Evolutionary conservation across 2,113 vertebrate species (phyloP).

Genomic region (Vimba vimba): DNA sequence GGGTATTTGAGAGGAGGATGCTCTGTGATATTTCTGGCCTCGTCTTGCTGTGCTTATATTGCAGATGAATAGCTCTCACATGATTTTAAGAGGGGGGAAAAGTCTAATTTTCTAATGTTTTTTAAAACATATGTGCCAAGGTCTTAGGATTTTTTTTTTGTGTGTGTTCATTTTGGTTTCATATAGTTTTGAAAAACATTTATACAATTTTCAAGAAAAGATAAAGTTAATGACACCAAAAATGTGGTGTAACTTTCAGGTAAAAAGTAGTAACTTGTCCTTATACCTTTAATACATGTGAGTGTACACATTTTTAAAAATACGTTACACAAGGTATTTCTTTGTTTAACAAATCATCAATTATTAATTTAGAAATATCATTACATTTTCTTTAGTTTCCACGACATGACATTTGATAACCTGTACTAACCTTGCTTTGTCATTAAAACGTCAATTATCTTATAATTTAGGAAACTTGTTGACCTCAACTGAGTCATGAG

Average conservation of each 20-base stretch:
- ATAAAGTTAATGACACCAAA: background rate
- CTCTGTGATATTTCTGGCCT: slow-evolving; percentile 55
- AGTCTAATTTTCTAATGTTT: background rate
- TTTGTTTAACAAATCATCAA: no score
- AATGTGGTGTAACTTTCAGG: background rate
- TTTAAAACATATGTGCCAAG: background rate
- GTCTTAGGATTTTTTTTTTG: background rate
- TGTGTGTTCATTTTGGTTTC: no score
- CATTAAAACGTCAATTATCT: background rate
- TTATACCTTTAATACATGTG: background rate
- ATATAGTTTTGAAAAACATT: background rate
- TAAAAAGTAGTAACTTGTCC: background rate
- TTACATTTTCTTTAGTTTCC: no score
- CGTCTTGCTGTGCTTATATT: slow-evolving; percentile 45
- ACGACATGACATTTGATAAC: background rate
- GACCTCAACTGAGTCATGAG: background rate
- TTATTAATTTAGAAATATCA: no score
- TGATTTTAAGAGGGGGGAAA: slow-evolving; percentile 15
- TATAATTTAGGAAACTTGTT: background rate
- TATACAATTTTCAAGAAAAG: background rate
- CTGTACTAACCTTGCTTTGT: background rate
- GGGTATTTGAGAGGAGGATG: slow-evolving; percentile 45
- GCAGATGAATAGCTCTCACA: slow-evolving; percentile 58
- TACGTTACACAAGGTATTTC: no score
- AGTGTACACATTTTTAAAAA: background rate